Evolutionary conservation across 2,113 vertebrate species (phyloP).

Genomic region (Galemys pyrenaicus): DNA sequence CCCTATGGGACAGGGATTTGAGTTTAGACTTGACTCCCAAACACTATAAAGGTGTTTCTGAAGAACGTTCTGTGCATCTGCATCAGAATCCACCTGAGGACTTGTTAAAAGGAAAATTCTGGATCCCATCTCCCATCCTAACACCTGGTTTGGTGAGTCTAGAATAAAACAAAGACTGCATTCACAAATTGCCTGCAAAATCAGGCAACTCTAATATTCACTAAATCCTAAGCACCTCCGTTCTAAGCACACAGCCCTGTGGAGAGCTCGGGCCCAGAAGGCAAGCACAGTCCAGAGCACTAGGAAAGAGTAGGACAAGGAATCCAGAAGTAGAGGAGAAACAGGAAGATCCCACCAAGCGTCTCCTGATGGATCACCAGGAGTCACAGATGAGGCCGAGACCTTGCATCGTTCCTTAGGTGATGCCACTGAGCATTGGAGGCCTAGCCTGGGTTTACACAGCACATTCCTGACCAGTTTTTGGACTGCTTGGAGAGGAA

Average conservation of each 20-base stretch:
- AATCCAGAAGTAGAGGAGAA: background rate
- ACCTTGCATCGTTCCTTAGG: background rate
- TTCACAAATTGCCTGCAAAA: background rate
- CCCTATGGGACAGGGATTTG: background rate
- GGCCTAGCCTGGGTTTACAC: background rate
- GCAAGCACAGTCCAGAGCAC: background rate
- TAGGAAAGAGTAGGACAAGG: background rate
- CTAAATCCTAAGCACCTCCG: background rate
- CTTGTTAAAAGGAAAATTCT: background rate
- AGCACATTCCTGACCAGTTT: background rate
- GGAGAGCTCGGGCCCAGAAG: background rate
- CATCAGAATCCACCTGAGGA: background rate
- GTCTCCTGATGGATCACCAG: background rate
- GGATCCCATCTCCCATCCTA: background rate
- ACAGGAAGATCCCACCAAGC: background rate
- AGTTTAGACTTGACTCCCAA: background rate
- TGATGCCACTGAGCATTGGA: background rate
- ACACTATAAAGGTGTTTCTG: background rate
- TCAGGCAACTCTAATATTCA: background rate
- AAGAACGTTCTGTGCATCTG: background rate
- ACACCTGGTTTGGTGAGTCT: background rate
- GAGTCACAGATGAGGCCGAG: background rate
- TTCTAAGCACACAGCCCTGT: background rate
- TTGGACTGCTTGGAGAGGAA: background rate
- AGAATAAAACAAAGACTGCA: background rate